phyloP scores from a whole-genome alignment of 1,140 invertebrate species.

The Drosophila funebris region DNA sequence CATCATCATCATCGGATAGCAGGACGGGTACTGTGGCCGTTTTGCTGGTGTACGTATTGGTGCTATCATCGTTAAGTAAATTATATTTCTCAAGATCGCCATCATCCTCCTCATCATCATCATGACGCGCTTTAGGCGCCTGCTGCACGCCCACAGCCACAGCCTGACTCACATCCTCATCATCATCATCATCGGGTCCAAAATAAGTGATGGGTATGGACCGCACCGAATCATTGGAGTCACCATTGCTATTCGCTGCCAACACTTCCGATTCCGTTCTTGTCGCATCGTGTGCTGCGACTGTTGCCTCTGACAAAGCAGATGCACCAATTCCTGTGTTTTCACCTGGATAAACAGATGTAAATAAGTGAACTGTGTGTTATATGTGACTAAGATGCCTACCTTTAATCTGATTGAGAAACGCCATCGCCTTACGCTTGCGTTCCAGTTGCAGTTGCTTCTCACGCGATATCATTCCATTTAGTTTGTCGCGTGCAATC shows the following conservation, averaged over 20 bases:
- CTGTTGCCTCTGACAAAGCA: neutral
- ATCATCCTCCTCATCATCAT: conserved; percentile 58
- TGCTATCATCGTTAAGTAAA: conserved; percentile 71
- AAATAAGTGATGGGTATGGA: conserved; percentile 82
- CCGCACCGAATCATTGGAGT: conserved; percentile 74
- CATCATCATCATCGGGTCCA: conserved; percentile 77
- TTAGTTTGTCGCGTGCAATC: conserved; percentile 86
- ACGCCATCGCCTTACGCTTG: conserved; percentile 87
- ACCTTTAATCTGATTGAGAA: conserved; percentile 86
- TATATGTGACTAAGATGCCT: neutral
- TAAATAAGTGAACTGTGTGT: neutral
- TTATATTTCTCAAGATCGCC: conserved; percentile 71
- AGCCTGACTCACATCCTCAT: conserved; percentile 20
- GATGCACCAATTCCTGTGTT: neutral
- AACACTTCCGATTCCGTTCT: conserved; percentile 9
- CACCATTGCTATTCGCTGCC: conserved; percentile 36
- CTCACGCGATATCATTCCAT: conserved; percentile 85
- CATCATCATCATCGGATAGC: conserved; percentile 77
- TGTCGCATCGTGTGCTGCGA: neutral
- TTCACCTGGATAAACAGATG: conserved; percentile 32
- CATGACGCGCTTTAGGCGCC: neutral
- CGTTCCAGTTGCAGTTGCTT: conserved; percentile 89
- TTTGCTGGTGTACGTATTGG: conserved; percentile 66
- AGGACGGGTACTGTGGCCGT: conserved; percentile 40
- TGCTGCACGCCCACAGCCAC: neutral